Evolutionary conservation across 1,140 invertebrate species (phyloP).

Genomic region (Neodiprion lecontei): DNA sequence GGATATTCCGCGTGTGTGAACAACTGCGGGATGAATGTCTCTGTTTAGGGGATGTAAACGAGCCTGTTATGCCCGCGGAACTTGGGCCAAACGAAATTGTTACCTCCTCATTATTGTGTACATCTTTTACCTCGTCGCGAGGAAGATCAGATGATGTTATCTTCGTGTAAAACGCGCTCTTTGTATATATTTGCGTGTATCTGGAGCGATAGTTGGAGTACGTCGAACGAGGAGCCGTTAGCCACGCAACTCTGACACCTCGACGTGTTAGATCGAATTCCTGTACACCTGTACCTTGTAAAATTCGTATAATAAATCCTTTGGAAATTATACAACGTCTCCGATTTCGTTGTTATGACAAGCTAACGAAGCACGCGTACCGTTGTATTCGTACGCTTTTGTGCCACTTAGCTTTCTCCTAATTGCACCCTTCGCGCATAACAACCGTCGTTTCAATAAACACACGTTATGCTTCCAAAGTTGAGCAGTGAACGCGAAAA

Average conservation of each 20-base stretch:
- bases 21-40: no score
- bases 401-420: background rate
- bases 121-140: background rate
- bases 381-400: background rate
- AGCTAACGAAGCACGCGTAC: background rate
- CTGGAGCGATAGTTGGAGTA: background rate
- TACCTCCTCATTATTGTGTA: background rate
- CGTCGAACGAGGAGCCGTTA: background rate
- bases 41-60: background rate
- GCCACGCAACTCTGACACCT: background rate
- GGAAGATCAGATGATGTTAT: background rate
- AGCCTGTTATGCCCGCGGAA: background rate
- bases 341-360: background rate
- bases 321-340: background rate
- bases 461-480: no score
- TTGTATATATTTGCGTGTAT: background rate
- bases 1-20: no score
- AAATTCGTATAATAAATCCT: no score
- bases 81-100: background rate
- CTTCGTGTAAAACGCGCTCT: background rate
- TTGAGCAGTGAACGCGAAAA: no score
- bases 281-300: no score
- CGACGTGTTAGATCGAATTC: no score
- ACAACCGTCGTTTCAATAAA: no score
- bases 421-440: no score